Evolutionary conservation across 2,888 invertebrate species (phyloP).

Genomic region (Xanthorhoe spadicearia): DNA sequence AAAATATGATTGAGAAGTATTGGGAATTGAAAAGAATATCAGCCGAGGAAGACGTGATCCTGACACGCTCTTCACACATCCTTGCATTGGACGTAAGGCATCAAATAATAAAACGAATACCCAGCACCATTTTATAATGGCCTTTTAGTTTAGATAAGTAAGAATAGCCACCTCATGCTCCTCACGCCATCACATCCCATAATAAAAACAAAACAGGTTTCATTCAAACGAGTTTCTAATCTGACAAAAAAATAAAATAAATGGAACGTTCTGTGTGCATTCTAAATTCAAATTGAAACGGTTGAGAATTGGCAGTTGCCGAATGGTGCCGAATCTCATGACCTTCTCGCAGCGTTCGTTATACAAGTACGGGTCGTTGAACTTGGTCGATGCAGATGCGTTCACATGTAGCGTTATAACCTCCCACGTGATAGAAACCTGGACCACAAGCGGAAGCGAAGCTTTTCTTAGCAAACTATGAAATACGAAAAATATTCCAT

Average conservation of each 20-base stretch:
- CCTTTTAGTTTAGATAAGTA: constrained; percentile 14
- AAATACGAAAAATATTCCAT: background rate
- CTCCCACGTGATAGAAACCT: constrained; percentile 70
- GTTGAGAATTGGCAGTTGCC: constrained; percentile 65
- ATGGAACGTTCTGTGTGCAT: constrained; percentile 41
- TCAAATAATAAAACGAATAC: constrained; percentile 2
- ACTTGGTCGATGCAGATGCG: constrained; percentile 79
- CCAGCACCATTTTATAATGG: background rate
- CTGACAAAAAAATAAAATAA: constrained; percentile 42
- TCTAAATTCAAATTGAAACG: constrained; percentile 46
- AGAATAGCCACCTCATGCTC: constrained; percentile 18
- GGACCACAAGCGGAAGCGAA: constrained; percentile 53
- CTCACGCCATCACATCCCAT: constrained; percentile 26
- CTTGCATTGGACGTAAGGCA: background rate
- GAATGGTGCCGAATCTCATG: constrained; percentile 61
- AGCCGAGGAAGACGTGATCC: background rate
- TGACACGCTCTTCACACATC: background rate
- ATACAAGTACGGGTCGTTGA: constrained; percentile 63
- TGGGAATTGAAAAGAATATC: background rate
- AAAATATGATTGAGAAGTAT: constrained; percentile 1
- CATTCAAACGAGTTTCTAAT: constrained; percentile 40
- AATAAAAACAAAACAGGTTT: constrained; percentile 27
- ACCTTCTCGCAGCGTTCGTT: constrained; percentile 76
- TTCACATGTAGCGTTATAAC: constrained; percentile 80
- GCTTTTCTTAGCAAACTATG: constrained; percentile 5